Evolutionary conservation across 1,140 invertebrate genomes (phyloP), one percentile per base, ranked within the genome.

Genomic region (Lepidurus packardi): DNA sequence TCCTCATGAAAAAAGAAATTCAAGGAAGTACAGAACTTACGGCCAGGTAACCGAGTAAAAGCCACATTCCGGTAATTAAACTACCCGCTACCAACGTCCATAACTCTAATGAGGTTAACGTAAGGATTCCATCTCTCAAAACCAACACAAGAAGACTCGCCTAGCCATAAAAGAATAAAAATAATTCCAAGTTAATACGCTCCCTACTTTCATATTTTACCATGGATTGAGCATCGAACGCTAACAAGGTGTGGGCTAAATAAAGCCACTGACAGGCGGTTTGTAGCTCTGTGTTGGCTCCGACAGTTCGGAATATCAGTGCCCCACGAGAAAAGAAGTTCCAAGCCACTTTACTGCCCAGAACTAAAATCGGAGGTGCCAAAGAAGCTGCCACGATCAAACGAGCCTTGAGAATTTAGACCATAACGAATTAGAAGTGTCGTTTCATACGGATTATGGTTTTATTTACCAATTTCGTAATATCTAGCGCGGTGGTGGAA

Each of bases 191-290:
- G 8, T 1, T 77, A 41, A 16, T 43, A n/a, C 13, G 1, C 24
- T 75, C 25, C 7, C 11, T 43, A 8, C 10, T 42, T 25, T 43
- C 7, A 77, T 34, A 9, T 13, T 25, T 43, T 44, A 77, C 75
- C 75, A 77, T 77, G 75, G 75, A 43, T 44, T 77, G 75, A 4
- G 75, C 75, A 47, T 77, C 43, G 41, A 77, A 77, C 8, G 47
- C 43, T n/a, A 77, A 45, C 42, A 77, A 21, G 24, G 43, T 77
- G 9, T 77, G 34, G 6, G 75, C 75, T 10, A 77, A n/a, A 34
- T 47, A 47, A 43, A 77, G 41, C 75, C 43, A 45, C 13, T 77
- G 43, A 47, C 75, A 77, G 8, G 75, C 75, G 44, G 47, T 77
- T 24, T 77, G 75, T 13, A 77, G 16, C 10, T 77, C 75, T 13